Percentiles rank a stretch among this genome's conserved stretches.
These are phyloP conservation scores for Salarias fasciatus DNA, from an alignment of 2,797 vertebrate species.

Conservation along the genomic window DNA sequence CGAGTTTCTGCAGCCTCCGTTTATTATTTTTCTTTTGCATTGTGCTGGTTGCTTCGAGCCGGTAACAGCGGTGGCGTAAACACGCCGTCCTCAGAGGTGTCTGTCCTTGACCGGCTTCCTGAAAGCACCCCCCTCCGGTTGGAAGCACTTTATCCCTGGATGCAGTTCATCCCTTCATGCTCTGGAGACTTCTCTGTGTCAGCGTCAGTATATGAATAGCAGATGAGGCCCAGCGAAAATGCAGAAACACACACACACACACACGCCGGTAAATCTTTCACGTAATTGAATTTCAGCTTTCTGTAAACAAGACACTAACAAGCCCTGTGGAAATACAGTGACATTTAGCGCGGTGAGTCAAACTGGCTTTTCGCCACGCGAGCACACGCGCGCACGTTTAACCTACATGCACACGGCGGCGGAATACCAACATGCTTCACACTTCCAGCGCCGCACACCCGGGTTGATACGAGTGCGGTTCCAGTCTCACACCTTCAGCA, in stretches of 20 bases:
- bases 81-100: background rate
- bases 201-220: slow-evolving; percentile 4
- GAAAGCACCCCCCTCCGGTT: background rate
- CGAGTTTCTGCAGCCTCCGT: too few species aligned
- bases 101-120: slow-evolving; percentile 13
- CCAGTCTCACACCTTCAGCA: too few species aligned
- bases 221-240: slow-evolving; percentile 2
- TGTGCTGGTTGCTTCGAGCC: background rate
- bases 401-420: slow-evolving; percentile 7
- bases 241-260: slow-evolving; percentile 8
- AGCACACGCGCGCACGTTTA: background rate
- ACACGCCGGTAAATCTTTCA: slow-evolving; percentile 29
- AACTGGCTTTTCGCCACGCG: slow-evolving; percentile 19
- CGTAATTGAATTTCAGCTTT: slow-evolving; percentile 52
- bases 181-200: too few species aligned
- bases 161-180: too few species aligned
- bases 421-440: slow-evolving; percentile 4
- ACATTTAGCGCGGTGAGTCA: slow-evolving; percentile 54
- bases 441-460: too few species aligned
- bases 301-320: slow-evolving; percentile 61
- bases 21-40: background rate
- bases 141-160: too few species aligned
- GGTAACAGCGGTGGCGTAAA: background rate
- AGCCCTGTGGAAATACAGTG: slow-evolving; percentile 59
- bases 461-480: too few species aligned